A percentile compares a stretch with the other conserved stretches of the same genome.
phyloP scores from a whole-genome alignment of 2,113 vertebrate species.

The Stigmatopora nigra region DNA sequence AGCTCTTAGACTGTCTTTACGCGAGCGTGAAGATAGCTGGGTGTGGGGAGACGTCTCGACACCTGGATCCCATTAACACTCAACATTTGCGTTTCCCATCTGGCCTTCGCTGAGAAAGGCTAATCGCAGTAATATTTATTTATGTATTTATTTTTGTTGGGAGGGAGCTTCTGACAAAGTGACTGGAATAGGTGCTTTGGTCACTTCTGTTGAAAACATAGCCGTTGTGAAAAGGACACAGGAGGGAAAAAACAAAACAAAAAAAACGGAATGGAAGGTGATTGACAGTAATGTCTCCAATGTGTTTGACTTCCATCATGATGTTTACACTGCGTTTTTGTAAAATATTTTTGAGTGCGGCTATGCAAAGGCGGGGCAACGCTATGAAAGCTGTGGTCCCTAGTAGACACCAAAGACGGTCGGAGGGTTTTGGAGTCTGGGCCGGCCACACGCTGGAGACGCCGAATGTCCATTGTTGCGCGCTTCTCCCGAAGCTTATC shows the following conservation, averaged over 20 bases:
- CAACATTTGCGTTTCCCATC: not conserved
- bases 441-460: conserved; percentile 54
- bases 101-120: conserved; percentile 1
- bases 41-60: not conserved
- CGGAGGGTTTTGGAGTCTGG: not conserved
- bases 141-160: not conserved
- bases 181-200: not conserved
- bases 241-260: conserved; percentile 5
- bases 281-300: conserved; percentile 40
- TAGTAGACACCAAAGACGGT: not conserved
- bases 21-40: not conserved
- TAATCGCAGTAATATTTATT: not conserved
- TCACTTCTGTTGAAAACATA: not conserved
- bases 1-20: too few relatives aligned
- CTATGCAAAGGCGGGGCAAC: conserved; percentile 37
- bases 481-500: not conserved
- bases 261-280: not conserved
- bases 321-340: conserved; percentile 59
- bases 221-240: not conserved
- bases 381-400: conserved; percentile 66
- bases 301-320: conserved; percentile 40
- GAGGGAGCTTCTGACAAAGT: not conserved
- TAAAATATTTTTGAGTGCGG: not conserved
- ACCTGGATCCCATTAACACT: not conserved
- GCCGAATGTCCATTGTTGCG: conserved; percentile 13